Evolutionary conservation across 2,888 invertebrate species (phyloP), one percentile per base, ranked within the genome.

Genomic region (Silvanus unidentatus): DNA sequence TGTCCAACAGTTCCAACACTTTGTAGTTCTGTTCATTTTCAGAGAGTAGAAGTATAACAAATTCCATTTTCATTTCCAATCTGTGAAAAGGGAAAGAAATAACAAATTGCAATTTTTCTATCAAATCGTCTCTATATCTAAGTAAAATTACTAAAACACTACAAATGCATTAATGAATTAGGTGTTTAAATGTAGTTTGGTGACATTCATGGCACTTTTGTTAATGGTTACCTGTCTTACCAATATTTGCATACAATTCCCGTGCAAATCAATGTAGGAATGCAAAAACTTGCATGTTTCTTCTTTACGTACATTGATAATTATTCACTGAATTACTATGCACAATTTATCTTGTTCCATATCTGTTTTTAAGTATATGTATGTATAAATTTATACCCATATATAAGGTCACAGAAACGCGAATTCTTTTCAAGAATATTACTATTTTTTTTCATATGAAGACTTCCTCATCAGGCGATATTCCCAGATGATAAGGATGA

Each of bases 21-120:
- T 65, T 70, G 44, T 66, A 60, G 52, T 75, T 72, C 44, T 73
- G 72, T 49, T 71, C 70, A 35, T 73, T 73, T 55, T 73, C 74
- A 11, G 74, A 73, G 34, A 73, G 63, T 28, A 77, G 67, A 11
- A 78, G 65, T 35, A 78, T 62, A 10, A 75, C 75, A 58, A 77
- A 74, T 49, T 75, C 77, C 44, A 73, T 73, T 53, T 68, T 64
- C 39, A 63, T 60, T 49, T 74, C 73, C 47, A 61, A 55, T 53
- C 77, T 77, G 70, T 16, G 69, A 69, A 43, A 51, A 49, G 44
- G 52, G 47, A 48, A 22, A 22, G 3, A 8, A 3, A 22, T 22
- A 8, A 32, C 32, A 32, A 32, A 32, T 12, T 9, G 32, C n/a
- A 8, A 5, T 22, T 22, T 8, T 22, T 22, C 22, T 22, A 5